phyloP scores from a whole-genome alignment of 2,888 invertebrate species.

The Smittia aterrima region DNA sequence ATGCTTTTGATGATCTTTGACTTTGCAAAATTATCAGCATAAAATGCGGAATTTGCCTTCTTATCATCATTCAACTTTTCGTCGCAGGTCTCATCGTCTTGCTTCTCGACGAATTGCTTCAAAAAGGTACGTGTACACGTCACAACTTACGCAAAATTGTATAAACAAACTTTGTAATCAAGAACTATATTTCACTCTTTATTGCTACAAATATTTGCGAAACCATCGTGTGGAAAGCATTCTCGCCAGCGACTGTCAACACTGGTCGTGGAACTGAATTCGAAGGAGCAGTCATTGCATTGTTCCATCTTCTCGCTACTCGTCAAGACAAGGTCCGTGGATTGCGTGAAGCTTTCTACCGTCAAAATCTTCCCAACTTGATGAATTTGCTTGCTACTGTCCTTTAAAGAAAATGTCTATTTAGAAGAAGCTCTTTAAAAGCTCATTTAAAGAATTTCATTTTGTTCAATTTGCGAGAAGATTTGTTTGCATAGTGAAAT shows the following conservation, averaged over 20 bases:
- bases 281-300: constrained; percentile 98
- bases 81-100: constrained; percentile 98
- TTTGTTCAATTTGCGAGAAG: too few species aligned
- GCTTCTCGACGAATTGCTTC: constrained; percentile 92
- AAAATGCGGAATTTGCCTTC: constrained; percentile 96
- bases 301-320: constrained; percentile 97
- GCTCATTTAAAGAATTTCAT: too few species aligned
- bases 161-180: not conserved
- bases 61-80: constrained; percentile 98
- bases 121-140: constrained; percentile 65
- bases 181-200: constrained; percentile 96
- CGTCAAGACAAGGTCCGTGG: constrained; percentile 98
- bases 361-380: constrained; percentile 97
- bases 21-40: too few species aligned
- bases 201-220: constrained; percentile 99
- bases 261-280: constrained; percentile 97
- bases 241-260: constrained; percentile 98
- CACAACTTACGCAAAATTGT: not conserved
- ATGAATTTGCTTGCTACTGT: constrained; percentile 98
- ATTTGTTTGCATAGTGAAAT: too few species aligned
- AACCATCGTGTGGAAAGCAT: constrained; percentile 99
- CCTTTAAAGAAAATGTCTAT: too few species aligned
- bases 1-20: too few species aligned
- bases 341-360: constrained; percentile 96
- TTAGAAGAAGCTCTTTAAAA: too few species aligned